phyloP scores from a whole-genome alignment of 1,140 invertebrate species.

The Caenorhabditis inopinata region DNA sequence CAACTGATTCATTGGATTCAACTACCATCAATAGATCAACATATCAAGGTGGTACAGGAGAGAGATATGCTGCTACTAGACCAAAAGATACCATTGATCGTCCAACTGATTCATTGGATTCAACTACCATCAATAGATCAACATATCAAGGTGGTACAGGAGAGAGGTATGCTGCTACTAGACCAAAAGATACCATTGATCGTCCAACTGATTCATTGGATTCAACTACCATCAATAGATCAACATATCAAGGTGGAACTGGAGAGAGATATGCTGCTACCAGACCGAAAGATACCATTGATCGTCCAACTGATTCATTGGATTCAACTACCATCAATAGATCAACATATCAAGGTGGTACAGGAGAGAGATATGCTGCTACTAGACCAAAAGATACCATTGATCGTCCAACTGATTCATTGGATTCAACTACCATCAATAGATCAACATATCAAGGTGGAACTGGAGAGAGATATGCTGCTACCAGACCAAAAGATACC shows the following conservation, averaged over 20 bases:
- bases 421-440: background rate
- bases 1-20: background rate
- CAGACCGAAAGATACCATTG: background rate
- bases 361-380: background rate
- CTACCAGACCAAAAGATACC: background rate
- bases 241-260: background rate
- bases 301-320: background rate
- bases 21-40: background rate
- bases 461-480: background rate
- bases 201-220: background rate
- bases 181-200: background rate
- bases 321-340: background rate
- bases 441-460: background rate
- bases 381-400: background rate
- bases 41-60: background rate
- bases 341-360: background rate
- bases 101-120: background rate
- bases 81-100: background rate
- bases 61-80: background rate
- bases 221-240: background rate
- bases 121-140: background rate
- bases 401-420: background rate
- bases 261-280: background rate
- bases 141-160: background rate
- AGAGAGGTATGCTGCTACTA: background rate